Evolutionary conservation across 2,888 invertebrate genomes (phyloP).

Genomic region (Eupithecia vulgata): DNA sequence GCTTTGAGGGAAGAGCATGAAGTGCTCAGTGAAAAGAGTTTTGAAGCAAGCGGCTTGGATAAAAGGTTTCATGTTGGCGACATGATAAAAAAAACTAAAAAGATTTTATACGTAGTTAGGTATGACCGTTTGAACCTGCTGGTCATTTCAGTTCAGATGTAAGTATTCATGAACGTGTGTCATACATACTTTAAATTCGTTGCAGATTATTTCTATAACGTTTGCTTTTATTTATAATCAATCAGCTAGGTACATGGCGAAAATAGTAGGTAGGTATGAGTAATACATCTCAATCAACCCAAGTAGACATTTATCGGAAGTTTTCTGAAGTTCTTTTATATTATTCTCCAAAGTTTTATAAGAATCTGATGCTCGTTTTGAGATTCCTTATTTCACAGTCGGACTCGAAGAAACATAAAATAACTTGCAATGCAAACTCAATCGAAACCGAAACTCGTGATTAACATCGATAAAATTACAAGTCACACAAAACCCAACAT

Average conservation of each 20-base stretch:
- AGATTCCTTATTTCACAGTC: background rate
- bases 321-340: background rate
- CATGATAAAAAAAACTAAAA: background rate
- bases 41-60: background rate
- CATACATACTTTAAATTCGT: too few species aligned
- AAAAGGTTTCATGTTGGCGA: background rate
- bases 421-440: background rate
- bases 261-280: too few species aligned
- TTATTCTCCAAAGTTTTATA: background rate
- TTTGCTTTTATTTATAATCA: too few species aligned
- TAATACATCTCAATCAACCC: too few species aligned
- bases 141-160: too few species aligned
- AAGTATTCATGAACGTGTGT: too few species aligned
- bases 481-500: background rate
- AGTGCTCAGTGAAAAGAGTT: background rate
- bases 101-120: too few species aligned
- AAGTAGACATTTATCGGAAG: too few species aligned
- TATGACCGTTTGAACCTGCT: too few species aligned
- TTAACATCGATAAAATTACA: background rate
- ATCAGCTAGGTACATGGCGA: too few species aligned
- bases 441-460: background rate
- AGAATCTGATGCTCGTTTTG: background rate
- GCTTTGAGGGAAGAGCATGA: conserved; percentile 17
- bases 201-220: too few species aligned
- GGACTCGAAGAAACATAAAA: background rate